phyloP scores from a whole-genome alignment of 2,888 invertebrate genomes.

The Aethes cnicana region DNA sequence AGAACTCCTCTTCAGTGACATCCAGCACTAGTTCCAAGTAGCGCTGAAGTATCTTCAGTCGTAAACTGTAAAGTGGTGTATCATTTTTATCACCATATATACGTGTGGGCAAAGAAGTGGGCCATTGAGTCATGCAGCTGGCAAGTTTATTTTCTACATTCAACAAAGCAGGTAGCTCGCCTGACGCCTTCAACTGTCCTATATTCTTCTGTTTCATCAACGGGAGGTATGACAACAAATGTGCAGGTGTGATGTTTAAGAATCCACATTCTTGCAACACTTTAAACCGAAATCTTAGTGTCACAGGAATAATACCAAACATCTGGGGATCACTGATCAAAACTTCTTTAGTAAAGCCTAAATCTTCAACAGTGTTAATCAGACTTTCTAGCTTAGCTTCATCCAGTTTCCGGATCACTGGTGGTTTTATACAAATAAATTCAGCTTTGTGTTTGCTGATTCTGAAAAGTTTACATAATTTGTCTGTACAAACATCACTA shows the following conservation, averaged over 20 bases:
- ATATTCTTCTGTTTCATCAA: slow-evolving; percentile 61
- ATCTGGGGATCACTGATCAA: slow-evolving; percentile 57
- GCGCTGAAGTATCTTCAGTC: slow-evolving; percentile 70
- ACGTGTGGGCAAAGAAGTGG: slow-evolving; percentile 69
- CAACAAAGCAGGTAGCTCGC: slow-evolving; percentile 46
- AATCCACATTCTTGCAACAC: slow-evolving; percentile 73
- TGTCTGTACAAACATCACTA: slow-evolving; percentile 35
- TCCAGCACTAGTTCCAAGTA: slow-evolving; percentile 70
- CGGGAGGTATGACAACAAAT: slow-evolving; percentile 55
- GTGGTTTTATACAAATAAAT: slow-evolving; percentile 60
- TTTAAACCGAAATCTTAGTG: slow-evolving; percentile 59
- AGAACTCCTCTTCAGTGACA: slow-evolving; percentile 62
- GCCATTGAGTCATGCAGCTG: slow-evolving; percentile 72
- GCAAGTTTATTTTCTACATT: slow-evolving; percentile 73
- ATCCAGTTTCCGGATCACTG: slow-evolving; percentile 55
- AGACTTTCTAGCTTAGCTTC: slow-evolving; percentile 47
- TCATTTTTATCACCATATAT: slow-evolving; percentile 59
- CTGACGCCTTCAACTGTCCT: slow-evolving; percentile 52
- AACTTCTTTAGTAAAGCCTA: slow-evolving; percentile 54
- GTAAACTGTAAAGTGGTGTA: slow-evolving; percentile 53
- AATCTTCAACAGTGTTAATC: slow-evolving; percentile 49
- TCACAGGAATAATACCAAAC: slow-evolving; percentile 63
- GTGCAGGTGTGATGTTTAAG: slow-evolving; percentile 43
- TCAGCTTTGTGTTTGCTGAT: slow-evolving; percentile 57
- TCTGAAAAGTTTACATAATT: slow-evolving; percentile 55